Evolutionary conservation across 2,113 vertebrate species (phyloP).

Genomic region (human (Homo sapiens)): DNA sequence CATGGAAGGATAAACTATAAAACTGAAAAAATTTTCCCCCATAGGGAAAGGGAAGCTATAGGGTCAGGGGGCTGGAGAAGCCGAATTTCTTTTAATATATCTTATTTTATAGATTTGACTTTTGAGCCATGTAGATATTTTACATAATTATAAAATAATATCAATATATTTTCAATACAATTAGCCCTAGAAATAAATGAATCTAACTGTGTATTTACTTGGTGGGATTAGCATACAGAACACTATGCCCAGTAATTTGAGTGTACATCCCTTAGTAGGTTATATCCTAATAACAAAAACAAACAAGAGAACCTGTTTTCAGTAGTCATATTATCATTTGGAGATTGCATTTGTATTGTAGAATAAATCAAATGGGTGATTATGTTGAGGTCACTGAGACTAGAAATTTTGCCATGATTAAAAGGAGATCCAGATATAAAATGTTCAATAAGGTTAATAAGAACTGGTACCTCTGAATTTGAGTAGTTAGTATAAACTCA

Average conservation of each 20-base stretch:
- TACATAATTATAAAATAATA: constrained; percentile 16
- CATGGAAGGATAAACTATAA: neutral
- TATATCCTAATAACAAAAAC: neutral
- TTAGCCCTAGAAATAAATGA: neutral
- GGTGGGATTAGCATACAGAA: neutral
- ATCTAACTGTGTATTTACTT: neutral
- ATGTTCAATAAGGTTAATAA: neutral
- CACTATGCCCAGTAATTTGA: neutral
- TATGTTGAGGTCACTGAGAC: neutral
- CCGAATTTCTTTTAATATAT: neutral
- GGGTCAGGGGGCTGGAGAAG: neutral
- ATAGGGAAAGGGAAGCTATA: neutral
- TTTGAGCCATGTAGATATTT: neutral
- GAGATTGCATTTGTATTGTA: neutral
- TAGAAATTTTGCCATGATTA: neutral
- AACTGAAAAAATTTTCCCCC: neutral
- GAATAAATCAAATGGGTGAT: neutral
- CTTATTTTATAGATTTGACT: neutral
- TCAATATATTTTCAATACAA: neutral
- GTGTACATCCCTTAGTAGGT: neutral
- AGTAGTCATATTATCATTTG: neutral
- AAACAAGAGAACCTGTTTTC: neutral
- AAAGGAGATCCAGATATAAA: neutral
- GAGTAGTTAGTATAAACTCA: neutral
- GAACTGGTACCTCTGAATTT: neutral